A percentile compares a stretch with the other conserved stretches of the same genome.
phyloP scores from a whole-genome alignment of 2,888 invertebrate species.

The Nycteola revayana region DNA sequence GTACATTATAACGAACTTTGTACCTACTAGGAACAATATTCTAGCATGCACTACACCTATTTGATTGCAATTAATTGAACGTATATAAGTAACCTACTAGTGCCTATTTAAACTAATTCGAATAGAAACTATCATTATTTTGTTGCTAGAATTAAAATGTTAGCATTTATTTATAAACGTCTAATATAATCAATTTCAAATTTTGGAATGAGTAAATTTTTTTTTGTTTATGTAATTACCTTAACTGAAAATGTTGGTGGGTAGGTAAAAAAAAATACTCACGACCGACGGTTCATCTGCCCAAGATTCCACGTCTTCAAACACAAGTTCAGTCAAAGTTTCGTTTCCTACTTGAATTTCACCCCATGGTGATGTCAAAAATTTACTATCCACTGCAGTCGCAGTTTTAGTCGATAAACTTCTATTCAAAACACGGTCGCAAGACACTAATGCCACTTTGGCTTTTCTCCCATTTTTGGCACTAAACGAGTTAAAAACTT shows the following conservation, averaged over 20 bases:
- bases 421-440: slow-evolving; percentile 42
- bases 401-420: slow-evolving; percentile 58
- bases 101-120: too few species aligned
- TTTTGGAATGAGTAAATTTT: too few species aligned
- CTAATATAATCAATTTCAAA: too few species aligned
- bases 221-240: too few species aligned
- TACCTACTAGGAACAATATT: slow-evolving; percentile 50
- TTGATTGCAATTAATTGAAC: slow-evolving; percentile 44
- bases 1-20: slow-evolving; percentile 63
- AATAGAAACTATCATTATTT: too few species aligned
- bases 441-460: slow-evolving; percentile 32
- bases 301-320: slow-evolving; percentile 79
- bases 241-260: too few species aligned
- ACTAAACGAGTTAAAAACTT: slow-evolving; percentile 48
- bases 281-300: slow-evolving; percentile 84
- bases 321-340: slow-evolving; percentile 83
- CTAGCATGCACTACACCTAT: slow-evolving; percentile 38
- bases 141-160: slow-evolving; percentile 9
- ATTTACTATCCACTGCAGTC: slow-evolving; percentile 53
- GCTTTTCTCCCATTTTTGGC: slow-evolving; percentile 48
- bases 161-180: too few species aligned
- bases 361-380: slow-evolving; percentile 69
- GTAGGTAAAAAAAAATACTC: slow-evolving; percentile 51
- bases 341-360: slow-evolving; percentile 79
- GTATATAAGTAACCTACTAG: too few species aligned